Conservation (phyloP, 2,113 vertebrate genomes). For the Regulus satrapa region DNA sequence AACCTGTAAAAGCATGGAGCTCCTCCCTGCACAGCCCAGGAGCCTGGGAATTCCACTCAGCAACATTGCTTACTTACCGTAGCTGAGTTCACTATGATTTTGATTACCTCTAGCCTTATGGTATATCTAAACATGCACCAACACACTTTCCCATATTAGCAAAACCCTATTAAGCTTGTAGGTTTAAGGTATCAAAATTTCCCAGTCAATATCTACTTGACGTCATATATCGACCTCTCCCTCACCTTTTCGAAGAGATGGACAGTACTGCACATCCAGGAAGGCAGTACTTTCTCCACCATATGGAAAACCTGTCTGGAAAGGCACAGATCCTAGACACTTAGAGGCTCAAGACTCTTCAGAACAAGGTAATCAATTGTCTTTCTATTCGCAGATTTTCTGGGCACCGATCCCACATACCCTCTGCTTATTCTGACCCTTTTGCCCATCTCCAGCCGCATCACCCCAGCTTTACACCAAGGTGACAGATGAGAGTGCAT, state of each 20-base stretch:
- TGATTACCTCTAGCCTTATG: background rate
- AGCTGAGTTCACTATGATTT: background rate
- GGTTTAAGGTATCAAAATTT: background rate
- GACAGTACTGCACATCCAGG: background rate
- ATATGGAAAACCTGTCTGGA: fast-evolving
- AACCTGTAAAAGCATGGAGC: background rate
- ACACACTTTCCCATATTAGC: fast-evolving
- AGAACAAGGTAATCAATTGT: background rate
- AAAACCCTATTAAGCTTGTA: background rate
- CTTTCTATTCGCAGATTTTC: background rate
- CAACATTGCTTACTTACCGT: background rate
- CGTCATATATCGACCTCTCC: background rate
- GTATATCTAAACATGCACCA: background rate
- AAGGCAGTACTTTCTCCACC: fast-evolving
- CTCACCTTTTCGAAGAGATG: background rate
- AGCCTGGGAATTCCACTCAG: background rate
- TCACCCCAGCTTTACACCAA: background rate
- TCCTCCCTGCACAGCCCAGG: background rate
- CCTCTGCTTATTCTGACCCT: background rate
- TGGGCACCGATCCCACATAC: fast-evolving
- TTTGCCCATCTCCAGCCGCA: fast-evolving
- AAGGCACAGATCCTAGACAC: background rate
- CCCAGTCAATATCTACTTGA: background rate
- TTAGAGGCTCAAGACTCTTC: background rate
- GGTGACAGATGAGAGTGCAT: background rate